Evolutionary conservation across 2,113 vertebrate genomes (phyloP).

Genomic region (Corythaixoides concolor): DNA sequence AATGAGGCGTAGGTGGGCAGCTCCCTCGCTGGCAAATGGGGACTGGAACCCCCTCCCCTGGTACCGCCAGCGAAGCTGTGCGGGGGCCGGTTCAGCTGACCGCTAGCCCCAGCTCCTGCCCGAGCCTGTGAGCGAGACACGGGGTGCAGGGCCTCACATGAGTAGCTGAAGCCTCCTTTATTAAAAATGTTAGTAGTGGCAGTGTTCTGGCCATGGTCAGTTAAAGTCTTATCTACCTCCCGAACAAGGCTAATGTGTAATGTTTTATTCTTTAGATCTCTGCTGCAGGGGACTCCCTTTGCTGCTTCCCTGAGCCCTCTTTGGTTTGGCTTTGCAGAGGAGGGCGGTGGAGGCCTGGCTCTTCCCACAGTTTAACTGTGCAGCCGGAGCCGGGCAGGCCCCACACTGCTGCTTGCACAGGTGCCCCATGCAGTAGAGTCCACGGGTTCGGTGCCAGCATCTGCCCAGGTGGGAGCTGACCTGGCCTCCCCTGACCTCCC

Average conservation of each 20-base stretch:
- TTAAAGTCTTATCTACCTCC: not conserved
- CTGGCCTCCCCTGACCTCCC: not conserved
- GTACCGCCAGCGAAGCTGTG: not conserved
- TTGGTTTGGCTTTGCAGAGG: not conserved
- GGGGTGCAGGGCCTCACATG: rapidly evolving
- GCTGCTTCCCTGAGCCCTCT: not conserved
- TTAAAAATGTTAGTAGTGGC: not conserved
- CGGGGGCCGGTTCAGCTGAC: not conserved
- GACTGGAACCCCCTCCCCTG: rapidly evolving
- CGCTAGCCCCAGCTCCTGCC: too few relatives aligned
- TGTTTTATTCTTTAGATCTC: not conserved
- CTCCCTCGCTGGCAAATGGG: not conserved
- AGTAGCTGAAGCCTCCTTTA: not conserved
- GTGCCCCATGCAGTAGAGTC: not conserved
- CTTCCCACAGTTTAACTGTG: not conserved
- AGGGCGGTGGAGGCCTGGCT: not conserved
- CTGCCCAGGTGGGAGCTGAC: not conserved
- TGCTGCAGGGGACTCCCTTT: not conserved
- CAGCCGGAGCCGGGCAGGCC: not conserved
- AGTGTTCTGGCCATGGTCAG: rapidly evolving
- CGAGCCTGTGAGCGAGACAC: rapidly evolving
- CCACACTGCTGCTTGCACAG: rapidly evolving
- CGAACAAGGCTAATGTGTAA: not conserved
- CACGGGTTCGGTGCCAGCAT: not conserved
- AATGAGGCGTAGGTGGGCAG: not conserved